Evolutionary conservation across 2,888 invertebrate species (phyloP).

Genomic region (Holacanthella duospinosa): DNA sequence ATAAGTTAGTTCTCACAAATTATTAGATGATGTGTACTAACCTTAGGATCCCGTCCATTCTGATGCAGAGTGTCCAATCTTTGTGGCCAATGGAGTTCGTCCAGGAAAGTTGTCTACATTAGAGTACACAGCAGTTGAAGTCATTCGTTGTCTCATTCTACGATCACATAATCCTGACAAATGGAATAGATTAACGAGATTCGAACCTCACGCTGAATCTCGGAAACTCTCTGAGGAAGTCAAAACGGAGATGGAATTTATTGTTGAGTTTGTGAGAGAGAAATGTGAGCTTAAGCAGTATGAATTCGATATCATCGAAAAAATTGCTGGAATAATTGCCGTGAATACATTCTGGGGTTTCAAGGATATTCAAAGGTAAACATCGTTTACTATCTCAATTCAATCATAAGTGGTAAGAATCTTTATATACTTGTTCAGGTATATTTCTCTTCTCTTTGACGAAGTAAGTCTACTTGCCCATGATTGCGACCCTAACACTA

Average conservation of each 20-base stretch:
- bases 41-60: background rate
- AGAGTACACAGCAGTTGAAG: background rate
- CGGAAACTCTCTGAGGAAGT: background rate
- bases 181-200: background rate
- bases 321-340: background rate
- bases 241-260: background rate
- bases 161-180: background rate
- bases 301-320: background rate
- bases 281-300: background rate
- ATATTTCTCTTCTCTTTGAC: background rate
- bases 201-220: background rate
- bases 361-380: background rate
- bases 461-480: background rate
- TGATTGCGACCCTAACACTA: slow-evolving; percentile 3
- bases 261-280: background rate
- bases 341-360: slow-evolving; percentile 2
- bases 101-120: background rate
- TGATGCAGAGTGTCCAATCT: background rate
- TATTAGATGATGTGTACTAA: too few species aligned
- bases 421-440: background rate
- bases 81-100: background rate
- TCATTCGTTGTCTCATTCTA: background rate
- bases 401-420: background rate
- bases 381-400: background rate
- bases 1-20: too few species aligned